Evolutionary conservation across 2,888 invertebrate genomes (phyloP).

Genomic region (Morpho helenor): DNA sequence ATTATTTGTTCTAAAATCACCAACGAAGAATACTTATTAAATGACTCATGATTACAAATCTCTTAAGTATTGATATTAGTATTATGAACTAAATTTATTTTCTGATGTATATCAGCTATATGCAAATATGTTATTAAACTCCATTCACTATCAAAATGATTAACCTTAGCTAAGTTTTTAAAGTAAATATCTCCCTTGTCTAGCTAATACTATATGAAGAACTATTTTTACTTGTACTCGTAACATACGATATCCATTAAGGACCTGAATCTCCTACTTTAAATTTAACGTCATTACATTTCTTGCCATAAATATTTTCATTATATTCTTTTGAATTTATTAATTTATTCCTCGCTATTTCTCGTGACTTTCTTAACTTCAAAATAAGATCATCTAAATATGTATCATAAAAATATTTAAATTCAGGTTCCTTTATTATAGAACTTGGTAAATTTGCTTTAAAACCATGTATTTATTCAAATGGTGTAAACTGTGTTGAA

Average conservation of each 20-base stretch:
- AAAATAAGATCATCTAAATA: constrained; percentile 31
- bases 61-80: constrained; percentile 4
- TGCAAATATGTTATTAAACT: constrained; percentile 17
- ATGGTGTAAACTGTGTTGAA: constrained; percentile 38
- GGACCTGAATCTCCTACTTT: no score
- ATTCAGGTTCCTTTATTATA: constrained; percentile 32
- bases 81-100: constrained; percentile 23
- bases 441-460: constrained; percentile 33
- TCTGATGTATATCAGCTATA: constrained; percentile 24
- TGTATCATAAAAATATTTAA: constrained; percentile 32
- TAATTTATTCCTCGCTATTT: constrained; percentile 6
- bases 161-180: constrained; percentile 26
- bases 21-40: constrained; percentile 12
- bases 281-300: no score
- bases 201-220: constrained; percentile 15
- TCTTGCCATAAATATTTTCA: no score
- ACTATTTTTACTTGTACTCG: constrained; percentile 2
- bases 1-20: constrained; percentile 22
- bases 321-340: constrained; percentile 16
- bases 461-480: constrained; percentile 38
- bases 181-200: constrained; percentile 18
- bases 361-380: constrained; percentile 26
- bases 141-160: constrained; percentile 15
- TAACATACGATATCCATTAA: constrained; percentile 12
- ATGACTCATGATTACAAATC: no score